Conservation (phyloP, 2,888 invertebrate genomes). For the Julus scanicus region DNA sequence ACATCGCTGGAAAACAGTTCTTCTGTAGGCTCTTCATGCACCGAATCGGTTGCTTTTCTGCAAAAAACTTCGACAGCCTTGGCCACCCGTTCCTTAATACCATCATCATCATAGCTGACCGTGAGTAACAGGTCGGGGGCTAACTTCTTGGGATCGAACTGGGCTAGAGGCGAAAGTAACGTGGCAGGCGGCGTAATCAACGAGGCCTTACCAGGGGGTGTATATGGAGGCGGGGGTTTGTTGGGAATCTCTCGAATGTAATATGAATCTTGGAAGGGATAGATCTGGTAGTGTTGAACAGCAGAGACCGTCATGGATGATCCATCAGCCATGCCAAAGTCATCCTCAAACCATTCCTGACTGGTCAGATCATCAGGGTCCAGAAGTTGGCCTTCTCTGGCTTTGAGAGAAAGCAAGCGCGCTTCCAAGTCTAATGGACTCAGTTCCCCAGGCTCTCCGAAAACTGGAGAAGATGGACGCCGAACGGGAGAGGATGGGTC, state of each 20-base stretch:
- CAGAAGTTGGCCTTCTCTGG: slow-evolving; percentile 59
- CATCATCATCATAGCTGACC: slow-evolving; percentile 32
- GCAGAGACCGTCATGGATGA: slow-evolving; percentile 72
- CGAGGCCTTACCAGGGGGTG: slow-evolving; percentile 69
- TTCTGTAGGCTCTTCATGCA: not conserved
- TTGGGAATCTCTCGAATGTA: slow-evolving; percentile 77
- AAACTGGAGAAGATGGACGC: slow-evolving; percentile 56
- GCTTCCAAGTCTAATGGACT: slow-evolving; percentile 45
- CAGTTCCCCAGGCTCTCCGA: slow-evolving; percentile 47
- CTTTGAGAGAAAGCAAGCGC: not conserved
- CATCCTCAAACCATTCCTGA: slow-evolving; percentile 65
- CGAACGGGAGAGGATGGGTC: not conserved
- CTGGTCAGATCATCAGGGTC: slow-evolving; percentile 59
- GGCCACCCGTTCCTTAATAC: slow-evolving; percentile 7
- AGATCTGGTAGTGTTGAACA: slow-evolving; percentile 56
- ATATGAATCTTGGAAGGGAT: slow-evolving; percentile 64
- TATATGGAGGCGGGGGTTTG: slow-evolving; percentile 81
- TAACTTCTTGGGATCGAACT: not conserved
- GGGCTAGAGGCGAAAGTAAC: too few species aligned
- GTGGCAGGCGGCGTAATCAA: slow-evolving; percentile 49
- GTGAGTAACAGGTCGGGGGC: not conserved
- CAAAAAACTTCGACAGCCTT: slow-evolving; percentile 1
- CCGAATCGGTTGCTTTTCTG: not conserved
- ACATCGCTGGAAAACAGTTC: not conserved
- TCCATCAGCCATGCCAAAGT: slow-evolving; percentile 62